Conservation (phyloP, 1,140 invertebrate species). For the Drosophila subobscura region DNA sequence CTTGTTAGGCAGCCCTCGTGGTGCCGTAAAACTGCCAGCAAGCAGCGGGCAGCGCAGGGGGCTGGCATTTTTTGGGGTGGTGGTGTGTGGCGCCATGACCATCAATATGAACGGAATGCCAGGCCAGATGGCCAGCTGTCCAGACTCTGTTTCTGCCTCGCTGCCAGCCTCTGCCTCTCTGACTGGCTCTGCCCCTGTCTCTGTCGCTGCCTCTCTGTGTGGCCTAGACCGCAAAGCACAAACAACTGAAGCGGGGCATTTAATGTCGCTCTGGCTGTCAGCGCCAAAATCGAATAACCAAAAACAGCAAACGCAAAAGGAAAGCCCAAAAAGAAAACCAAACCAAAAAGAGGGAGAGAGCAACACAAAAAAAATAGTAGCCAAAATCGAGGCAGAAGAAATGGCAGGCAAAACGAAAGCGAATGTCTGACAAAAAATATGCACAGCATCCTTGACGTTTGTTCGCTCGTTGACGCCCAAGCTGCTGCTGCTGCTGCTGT, state of each 20-base stretch:
- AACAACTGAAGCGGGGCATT: constrained; percentile 80
- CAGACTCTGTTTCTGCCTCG: constrained; percentile 10
- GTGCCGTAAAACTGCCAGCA: constrained; percentile 40
- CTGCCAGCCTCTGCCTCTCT: constrained; percentile 3
- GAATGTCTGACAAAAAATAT: constrained; percentile 58
- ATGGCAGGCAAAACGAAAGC: constrained; percentile 57
- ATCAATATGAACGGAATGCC: constrained; percentile 69
- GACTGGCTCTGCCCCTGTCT: constrained; percentile 3
- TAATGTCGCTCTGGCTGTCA: constrained; percentile 79
- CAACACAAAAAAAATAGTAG: constrained; percentile 18
- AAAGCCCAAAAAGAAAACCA: constrained; percentile 28
- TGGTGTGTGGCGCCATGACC: constrained; percentile 55
- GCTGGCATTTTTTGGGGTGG: constrained; percentile 13
- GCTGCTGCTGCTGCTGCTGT: constrained; percentile 43
- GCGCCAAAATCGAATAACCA: constrained; percentile 77
- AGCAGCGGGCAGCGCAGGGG: constrained; percentile 28
- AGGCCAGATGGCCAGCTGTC: constrained; percentile 50
- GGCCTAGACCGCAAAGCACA: constrained; percentile 66
- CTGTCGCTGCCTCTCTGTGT: background rate
- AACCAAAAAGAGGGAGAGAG: background rate
- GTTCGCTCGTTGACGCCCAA: constrained; percentile 77
- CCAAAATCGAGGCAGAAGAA: constrained; percentile 20
- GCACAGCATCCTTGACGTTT: constrained; percentile 79
- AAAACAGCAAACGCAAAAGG: constrained; percentile 53
- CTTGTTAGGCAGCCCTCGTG: constrained; percentile 44